phyloP scores from a whole-genome alignment of 2,797 vertebrate species.

The Gymnoscopelus microlampas region DNA sequence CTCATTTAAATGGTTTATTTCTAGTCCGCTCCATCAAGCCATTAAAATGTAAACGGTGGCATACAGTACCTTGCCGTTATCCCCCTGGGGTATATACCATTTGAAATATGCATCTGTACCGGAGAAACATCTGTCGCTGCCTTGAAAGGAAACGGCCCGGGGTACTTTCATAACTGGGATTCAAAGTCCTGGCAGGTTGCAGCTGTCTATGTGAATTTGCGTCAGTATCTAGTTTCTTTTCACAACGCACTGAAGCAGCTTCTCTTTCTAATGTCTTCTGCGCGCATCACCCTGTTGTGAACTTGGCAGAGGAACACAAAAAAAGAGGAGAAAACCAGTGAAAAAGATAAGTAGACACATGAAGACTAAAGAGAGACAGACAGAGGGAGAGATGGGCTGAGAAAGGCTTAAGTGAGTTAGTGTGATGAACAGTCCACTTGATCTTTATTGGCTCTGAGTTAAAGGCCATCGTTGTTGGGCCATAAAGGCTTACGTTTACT shows the following conservation, averaged over 20 bases:
- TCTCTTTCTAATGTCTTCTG: slow-evolving; percentile 13
- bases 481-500: slow-evolving; percentile 20
- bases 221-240: slow-evolving; percentile 36
- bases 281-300: slow-evolving; percentile 24
- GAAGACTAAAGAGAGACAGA: slow-evolving; percentile 7
- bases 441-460: slow-evolving; percentile 28
- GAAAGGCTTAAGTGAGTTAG: slow-evolving; percentile 3
- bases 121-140: slow-evolving; percentile 13
- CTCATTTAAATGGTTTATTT: no score
- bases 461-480: slow-evolving; percentile 19
- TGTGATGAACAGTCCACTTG: slow-evolving; percentile 1
- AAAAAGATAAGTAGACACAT: background rate
- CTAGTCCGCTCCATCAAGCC: no score
- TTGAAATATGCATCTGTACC: slow-evolving; percentile 31
- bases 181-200: slow-evolving; percentile 35
- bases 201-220: slow-evolving; percentile 14
- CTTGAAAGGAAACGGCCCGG: slow-evolving; percentile 19
- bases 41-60: no score
- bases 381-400: slow-evolving; percentile 18
- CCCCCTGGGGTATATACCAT: slow-evolving; percentile 27
- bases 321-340: background rate
- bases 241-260: slow-evolving; percentile 28
- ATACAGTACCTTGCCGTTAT: slow-evolving; percentile 10
- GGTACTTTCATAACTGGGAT: background rate
- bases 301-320: slow-evolving; percentile 1